Percentiles rank a stretch among this genome's conserved stretches.
Evolutionary conservation across 1,140 invertebrate genomes (phyloP).

Genomic region (Lerema accius): DNA sequence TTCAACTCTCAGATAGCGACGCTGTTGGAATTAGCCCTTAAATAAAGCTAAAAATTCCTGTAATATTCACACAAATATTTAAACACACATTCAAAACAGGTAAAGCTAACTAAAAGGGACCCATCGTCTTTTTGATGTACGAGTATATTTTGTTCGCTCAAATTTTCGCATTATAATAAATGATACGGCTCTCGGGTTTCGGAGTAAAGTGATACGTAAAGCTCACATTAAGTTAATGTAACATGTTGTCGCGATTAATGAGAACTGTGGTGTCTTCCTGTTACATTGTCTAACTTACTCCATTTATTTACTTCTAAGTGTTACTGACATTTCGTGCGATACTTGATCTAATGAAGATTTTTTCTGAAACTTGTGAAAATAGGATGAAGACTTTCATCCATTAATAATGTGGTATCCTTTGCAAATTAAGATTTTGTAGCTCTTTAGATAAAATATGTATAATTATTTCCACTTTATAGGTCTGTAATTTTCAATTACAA

Average conservation of each 20-base stretch:
- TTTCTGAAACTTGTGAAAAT: background rate
- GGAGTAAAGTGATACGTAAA: conserved; percentile 28
- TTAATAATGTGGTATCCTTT: too few relatives aligned
- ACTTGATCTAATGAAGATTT: background rate
- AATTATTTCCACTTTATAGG: too few relatives aligned
- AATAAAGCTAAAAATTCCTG: too few relatives aligned
- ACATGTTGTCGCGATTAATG: conserved; percentile 33
- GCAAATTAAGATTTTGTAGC: too few relatives aligned
- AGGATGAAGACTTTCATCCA: too few relatives aligned
- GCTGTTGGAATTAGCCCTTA: too few relatives aligned
- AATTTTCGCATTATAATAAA: conserved; percentile 51
- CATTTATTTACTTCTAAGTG: conserved; percentile 4
- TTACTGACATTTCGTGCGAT: background rate
- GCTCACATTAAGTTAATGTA: conserved; percentile 42
- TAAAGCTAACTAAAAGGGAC: too few relatives aligned
- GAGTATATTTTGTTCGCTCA: conserved; percentile 26
- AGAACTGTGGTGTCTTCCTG: conserved; percentile 19
- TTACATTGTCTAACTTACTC: conserved; percentile 8
- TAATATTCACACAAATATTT: too few relatives aligned
- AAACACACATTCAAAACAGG: too few relatives aligned
- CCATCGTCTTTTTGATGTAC: background rate
- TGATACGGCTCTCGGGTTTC: conserved; percentile 34
- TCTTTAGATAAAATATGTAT: too few relatives aligned
- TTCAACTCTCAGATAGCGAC: too few relatives aligned
- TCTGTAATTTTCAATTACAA: too few relatives aligned